Evolutionary conservation across 1,140 invertebrate species (phyloP), one percentile per base, ranked within the genome.

Genomic region (Brachionus rubens): DNA sequence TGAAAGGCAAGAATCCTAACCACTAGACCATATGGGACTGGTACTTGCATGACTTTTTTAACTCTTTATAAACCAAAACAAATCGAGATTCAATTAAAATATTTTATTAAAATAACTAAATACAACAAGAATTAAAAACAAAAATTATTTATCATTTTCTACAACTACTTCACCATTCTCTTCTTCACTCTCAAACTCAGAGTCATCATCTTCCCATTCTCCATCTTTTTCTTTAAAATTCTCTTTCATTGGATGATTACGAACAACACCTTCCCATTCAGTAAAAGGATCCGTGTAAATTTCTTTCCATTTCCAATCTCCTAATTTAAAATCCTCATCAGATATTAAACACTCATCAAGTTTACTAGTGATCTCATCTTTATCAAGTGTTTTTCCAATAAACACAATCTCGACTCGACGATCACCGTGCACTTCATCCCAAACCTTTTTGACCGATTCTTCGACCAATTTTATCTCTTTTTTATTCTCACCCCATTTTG

Each of bases 181-280:
- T 48, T 72, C 52, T 28, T 56, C 52, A 33, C 24, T 12, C 47
- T 72, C 68, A 48, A n/a, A 19, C 40, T 16, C 68, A 7, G 46
- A 48, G 46, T 72, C 68, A 50, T 72, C 68, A 16, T 72, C 68
- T 72, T 72, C 68, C 68, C 68, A 72, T 43, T 72, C 68, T 10
- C 68, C 68, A 26, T 72, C 68, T 72, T 54, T 72, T 28, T 72
- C 46, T 54, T 72, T 72, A 54, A 72, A 72, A 48, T 72, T 72
- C 12, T 16, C 46, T 21, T 72, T 72, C 48, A 72, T 30, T 1
- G 68, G 68, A 72, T 72, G 68, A 72, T 48, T 72, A 24, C 48
- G 24, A 30, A 72, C 16, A n/a, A 72, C 28, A 1, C 10, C 7
- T n/a, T 72, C 26, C 68, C 68, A 72, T 54, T 72, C 68, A 50